Base-by-base conservation (phyloP, 2,888 invertebrate genomes). In the Diloba caeruleocephala region DNA sequence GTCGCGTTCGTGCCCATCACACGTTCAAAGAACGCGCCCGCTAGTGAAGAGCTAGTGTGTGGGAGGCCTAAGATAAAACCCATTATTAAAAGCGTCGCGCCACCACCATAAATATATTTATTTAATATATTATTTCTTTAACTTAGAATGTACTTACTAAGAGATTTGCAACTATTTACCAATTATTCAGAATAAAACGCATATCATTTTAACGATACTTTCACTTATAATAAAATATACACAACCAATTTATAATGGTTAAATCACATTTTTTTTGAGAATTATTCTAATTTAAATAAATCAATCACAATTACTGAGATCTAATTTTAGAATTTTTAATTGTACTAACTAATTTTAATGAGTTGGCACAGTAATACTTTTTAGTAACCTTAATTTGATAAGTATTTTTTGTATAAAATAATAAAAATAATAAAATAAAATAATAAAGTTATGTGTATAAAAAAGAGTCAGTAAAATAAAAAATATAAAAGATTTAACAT, bases 291-390 rank as follows among this genome's bases (percentile, higher is more conserved):
- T 56, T 32, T 25, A 46, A 48, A 49, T 46, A 49, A 50, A 36
- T 45, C 31, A 46, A 49, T 53, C 50, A 71, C 50, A 62, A 39
- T 67, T 23, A 51, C 3, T 39, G 72, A 71, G 72, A 71, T 71
- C 63, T 1, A 25, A n/a, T 51, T 58, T 48, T 36, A 9, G 21
- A 39, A 48, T 36, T 55, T 39, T 41, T 29, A 21, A 29, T 26
- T 9, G 23, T 43, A 2, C 13, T 19, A 45, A 49, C 46, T n/a
- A n/a, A 33, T 48, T 44, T 25, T 34, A 44, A 19, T 34, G 5
- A 12, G 33, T 65, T 63, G 63, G 66, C 63, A 53, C 60, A 34
- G 33, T 51, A 34, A 46, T 44, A 56, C 7, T 44, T 19, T 43
- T 49, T 37, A 37, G n/a, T 50, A 37, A 61, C 17, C 50, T 60